Evolutionary conservation across 2,113 vertebrate genomes (phyloP).

Genomic region (Gobius niger): DNA sequence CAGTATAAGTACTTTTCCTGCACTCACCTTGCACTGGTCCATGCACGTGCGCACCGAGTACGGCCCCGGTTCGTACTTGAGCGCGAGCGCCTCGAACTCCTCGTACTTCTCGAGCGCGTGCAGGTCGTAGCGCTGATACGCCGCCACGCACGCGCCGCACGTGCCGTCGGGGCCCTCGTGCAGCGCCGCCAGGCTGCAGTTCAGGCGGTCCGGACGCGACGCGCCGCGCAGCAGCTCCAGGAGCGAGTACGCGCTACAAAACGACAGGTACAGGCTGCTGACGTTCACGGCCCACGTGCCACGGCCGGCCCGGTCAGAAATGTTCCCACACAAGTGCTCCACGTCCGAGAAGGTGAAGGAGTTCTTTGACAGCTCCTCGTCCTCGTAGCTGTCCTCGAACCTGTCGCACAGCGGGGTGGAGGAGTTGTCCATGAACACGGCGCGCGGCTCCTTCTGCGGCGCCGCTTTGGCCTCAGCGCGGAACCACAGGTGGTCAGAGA

Average conservation of each 20-base stretch:
- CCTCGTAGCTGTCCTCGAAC: conserved; percentile 44
- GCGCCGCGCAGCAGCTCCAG: conserved; percentile 93
- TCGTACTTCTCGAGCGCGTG: conserved; percentile 97
- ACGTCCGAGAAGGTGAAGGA: conserved; percentile 88
- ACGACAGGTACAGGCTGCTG: conserved; percentile 95
- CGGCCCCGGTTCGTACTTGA: conserved; percentile 92
- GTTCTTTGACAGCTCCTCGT: conserved; percentile 80
- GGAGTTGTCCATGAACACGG: conserved; percentile 87
- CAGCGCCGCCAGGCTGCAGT: conserved; percentile 91
- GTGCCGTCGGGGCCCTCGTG: conserved; percentile 76
- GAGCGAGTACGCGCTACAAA: conserved; percentile 99
- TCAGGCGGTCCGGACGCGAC: conserved; percentile 88
- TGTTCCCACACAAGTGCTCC: conserved; percentile 85
- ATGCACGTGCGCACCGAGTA: conserved; percentile 98
- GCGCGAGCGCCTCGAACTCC: conserved; percentile 93
- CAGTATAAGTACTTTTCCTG: neutral
- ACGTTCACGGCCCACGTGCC: conserved; percentile 76
- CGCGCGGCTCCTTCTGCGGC: conserved; percentile 80
- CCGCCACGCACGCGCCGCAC: conserved; percentile 91
- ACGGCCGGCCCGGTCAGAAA: conserved; percentile 71
- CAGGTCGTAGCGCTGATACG: conserved; percentile 93
- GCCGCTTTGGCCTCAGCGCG: conserved; percentile 95
- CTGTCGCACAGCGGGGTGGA: conserved; percentile 82
- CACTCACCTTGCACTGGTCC: conserved; percentile 97
- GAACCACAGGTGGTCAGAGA: conserved; percentile 99